Conservation (phyloP, 2,797 vertebrate genomes). For the Sebastes itinus region DNA sequence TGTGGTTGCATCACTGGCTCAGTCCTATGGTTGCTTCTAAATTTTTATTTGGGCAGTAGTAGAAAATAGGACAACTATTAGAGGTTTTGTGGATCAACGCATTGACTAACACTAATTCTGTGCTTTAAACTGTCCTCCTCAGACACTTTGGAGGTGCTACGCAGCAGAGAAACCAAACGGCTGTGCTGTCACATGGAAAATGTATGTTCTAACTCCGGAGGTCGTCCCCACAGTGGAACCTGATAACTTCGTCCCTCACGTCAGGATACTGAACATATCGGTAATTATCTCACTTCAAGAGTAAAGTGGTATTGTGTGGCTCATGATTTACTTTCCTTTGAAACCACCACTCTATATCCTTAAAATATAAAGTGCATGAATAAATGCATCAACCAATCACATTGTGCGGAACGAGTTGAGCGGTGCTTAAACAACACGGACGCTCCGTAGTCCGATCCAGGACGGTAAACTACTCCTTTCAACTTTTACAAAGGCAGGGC, state of each 20-base stretch:
- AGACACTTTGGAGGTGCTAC: constrained; percentile 93
- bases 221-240: constrained; percentile 69
- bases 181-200: constrained; percentile 88
- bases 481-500: too few species aligned
- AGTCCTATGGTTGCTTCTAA: not conserved
- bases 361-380: not conserved
- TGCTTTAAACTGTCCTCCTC: constrained; percentile 13
- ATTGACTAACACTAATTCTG: not conserved
- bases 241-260: constrained; percentile 77
- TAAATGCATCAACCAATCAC: too few species aligned
- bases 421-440: too few species aligned
- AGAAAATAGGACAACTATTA: not conserved
- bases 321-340: not conserved
- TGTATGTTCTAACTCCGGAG: constrained; percentile 82
- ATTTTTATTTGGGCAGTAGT: not conserved
- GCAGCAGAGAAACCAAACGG: constrained; percentile 87
- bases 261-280: constrained; percentile 83
- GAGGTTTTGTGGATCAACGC: not conserved
- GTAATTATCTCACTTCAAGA: constrained; percentile 43
- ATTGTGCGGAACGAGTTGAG: too few species aligned
- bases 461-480: too few species aligned
- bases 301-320: not conserved
- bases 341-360: not conserved
- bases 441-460: too few species aligned
- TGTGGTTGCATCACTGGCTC: not conserved